Percentiles rank a stretch among this genome's conserved stretches.
These are phyloP conservation scores for Epicauta chinensis DNA, from an alignment of 1,140 invertebrate species.

Conservation along the genomic window DNA sequence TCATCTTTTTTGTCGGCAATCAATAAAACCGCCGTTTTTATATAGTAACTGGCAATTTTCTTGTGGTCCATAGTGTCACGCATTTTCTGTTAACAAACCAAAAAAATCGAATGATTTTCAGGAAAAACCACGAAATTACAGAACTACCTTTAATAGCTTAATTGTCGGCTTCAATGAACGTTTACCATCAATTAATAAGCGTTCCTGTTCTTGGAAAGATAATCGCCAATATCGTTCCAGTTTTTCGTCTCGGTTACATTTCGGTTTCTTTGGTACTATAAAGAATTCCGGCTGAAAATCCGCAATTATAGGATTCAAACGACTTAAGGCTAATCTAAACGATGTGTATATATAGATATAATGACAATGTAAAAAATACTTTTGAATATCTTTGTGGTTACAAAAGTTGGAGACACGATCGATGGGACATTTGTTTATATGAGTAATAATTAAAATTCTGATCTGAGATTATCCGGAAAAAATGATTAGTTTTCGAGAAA, in stretches of 20 bases:
- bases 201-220: constrained; percentile 38
- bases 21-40: constrained; percentile 48
- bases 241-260: neutral
- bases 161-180: constrained; percentile 28
- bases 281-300: constrained; percentile 26
- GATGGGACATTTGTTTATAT: too few relatives aligned
- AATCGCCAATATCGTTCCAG: constrained; percentile 31
- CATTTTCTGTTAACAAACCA: constrained; percentile 41
- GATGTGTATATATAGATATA: too few relatives aligned
- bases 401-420: too few relatives aligned
- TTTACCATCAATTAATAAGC: constrained; percentile 25
- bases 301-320: too few relatives aligned
- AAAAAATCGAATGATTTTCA: neutral
- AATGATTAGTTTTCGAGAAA: too few relatives aligned
- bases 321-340: too few relatives aligned
- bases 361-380: too few relatives aligned
- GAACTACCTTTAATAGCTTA: constrained; percentile 31
- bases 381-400: too few relatives aligned
- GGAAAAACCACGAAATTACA: too few relatives aligned
- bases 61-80: constrained; percentile 42
- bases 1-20: constrained; percentile 35
- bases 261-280: constrained; percentile 36
- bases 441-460: too few relatives aligned
- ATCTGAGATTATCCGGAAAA: too few relatives aligned
- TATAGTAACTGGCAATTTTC: constrained; percentile 47